Evolutionary conservation across 2,888 invertebrate species (phyloP), one percentile per base, ranked within the genome.

Genomic region (Spilarctia lutea): DNA sequence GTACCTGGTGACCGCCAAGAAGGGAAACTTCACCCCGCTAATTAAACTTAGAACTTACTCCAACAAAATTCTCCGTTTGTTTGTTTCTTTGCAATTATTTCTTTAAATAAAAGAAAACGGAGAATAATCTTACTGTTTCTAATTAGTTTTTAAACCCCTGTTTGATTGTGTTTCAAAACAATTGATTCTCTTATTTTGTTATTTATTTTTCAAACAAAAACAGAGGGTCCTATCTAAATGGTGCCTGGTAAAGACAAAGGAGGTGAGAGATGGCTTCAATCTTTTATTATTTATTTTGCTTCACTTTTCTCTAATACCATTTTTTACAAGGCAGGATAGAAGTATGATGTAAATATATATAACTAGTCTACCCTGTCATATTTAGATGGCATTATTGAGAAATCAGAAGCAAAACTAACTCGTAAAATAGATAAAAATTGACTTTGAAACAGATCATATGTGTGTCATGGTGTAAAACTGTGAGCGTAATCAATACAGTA

Each of bases 41-140:
- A 91, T 91, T 91, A 90, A 91, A 91, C 88, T 91, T 86, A 80
- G 81, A 86, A 87, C 83, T 90, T 88, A 77, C 79, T 85, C 76
- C 80, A 77, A 79, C 80, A 84, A 91, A 87, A 87, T 90, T 86
- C 78, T 80, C 83, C 86, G 85, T 86, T 88, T 84, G 82, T 83
- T 85, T 75, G 73, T 86, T 88, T 84, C 82, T 83, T 85, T 75
- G 73, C 75, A 81, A 86, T 86, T 86, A 85, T 86, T 82, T 84
- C 74, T 80, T 63, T 85, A 85, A 88, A 89, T 87, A 87, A 90
- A 88, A 86, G 83, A 87, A 84, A 87, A 87, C 82, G 83, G 74
- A 79, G 78, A 83, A 85, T 87, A 87, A 87, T 83, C 82, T 77
- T 82, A 72, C 79, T 79, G 73, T 79, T 85, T 86, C 85, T 89